phyloP scores from a whole-genome alignment of 2,797 vertebrate genomes.

The Anguilla marmorata region DNA sequence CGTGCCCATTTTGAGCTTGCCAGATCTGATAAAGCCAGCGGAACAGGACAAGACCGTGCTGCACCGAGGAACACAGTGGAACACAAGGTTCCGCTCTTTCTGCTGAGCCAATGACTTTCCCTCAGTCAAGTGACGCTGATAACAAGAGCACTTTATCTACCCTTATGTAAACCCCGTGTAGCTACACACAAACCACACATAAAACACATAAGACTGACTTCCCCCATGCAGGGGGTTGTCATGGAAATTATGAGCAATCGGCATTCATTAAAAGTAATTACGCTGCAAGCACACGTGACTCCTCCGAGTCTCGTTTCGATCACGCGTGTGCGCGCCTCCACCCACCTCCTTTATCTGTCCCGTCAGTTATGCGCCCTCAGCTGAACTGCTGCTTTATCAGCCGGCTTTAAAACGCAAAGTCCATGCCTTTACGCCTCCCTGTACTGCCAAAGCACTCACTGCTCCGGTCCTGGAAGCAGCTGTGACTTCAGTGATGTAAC shows the following conservation, averaged over 20 bases:
- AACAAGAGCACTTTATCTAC: neutral
- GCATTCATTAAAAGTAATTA: neutral
- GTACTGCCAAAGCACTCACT: neutral
- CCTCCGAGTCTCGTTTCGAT: neutral
- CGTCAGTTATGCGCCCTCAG: neutral
- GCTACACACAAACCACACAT: neutral
- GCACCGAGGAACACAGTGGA: neutral
- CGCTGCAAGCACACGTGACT: neutral
- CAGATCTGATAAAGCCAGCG: neutral
- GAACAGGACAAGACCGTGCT: neutral
- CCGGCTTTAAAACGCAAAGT: neutral
- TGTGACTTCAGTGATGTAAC: neutral
- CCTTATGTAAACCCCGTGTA: neutral
- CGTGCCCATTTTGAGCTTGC: neutral
- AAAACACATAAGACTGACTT: neutral
- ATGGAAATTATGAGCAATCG: neutral
- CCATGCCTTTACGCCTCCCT: neutral
- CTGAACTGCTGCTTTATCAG: neutral
- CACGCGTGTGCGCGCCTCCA: neutral
- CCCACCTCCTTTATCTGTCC: neutral
- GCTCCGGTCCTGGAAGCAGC: neutral
- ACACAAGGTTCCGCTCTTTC: neutral
- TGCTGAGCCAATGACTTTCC: conserved; percentile 3
- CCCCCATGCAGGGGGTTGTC: neutral
- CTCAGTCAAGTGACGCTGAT: neutral